These are phyloP conservation scores for Saccopteryx leptura DNA, from an alignment of 2,113 vertebrate genomes.

Conservation along the genomic window DNA sequence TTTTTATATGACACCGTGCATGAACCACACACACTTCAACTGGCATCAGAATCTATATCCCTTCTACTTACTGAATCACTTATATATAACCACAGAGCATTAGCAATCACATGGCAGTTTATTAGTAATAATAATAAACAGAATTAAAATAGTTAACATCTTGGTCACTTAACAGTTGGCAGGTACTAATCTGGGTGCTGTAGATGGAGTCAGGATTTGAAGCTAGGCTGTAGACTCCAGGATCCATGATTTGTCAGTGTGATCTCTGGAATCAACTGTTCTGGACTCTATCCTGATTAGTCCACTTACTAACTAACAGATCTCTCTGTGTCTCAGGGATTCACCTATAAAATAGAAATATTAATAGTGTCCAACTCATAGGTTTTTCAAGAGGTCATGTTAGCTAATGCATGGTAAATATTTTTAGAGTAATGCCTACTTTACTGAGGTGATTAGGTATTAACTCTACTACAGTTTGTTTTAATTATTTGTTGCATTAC, in stretches of 20 bases:
- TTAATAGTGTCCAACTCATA: background rate
- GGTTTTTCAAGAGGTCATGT: slow-evolving; percentile 5
- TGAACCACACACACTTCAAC: no score
- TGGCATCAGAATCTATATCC: no score
- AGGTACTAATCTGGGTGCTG: background rate
- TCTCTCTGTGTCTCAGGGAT: background rate
- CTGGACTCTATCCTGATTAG: background rate
- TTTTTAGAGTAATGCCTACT: slow-evolving; percentile 1
- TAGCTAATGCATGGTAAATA: slow-evolving; percentile 20
- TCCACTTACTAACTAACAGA: background rate
- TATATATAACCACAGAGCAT: background rate
- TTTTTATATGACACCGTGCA: no score
- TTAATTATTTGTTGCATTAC: slow-evolving; percentile 35
- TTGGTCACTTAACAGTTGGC: background rate
- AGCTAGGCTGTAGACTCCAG: background rate
- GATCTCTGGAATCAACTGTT: background rate
- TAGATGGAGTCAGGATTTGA: background rate
- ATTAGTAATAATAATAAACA: background rate
- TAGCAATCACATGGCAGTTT: background rate
- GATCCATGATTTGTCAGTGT: background rate
- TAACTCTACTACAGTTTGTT: background rate
- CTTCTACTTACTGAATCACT: background rate
- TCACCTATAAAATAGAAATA: slow-evolving; percentile 49
- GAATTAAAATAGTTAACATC: background rate
- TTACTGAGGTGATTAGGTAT: background rate